Base-by-base conservation (phyloP, 1,140 invertebrate genomes). In the Drosophila ironensis region DNA sequence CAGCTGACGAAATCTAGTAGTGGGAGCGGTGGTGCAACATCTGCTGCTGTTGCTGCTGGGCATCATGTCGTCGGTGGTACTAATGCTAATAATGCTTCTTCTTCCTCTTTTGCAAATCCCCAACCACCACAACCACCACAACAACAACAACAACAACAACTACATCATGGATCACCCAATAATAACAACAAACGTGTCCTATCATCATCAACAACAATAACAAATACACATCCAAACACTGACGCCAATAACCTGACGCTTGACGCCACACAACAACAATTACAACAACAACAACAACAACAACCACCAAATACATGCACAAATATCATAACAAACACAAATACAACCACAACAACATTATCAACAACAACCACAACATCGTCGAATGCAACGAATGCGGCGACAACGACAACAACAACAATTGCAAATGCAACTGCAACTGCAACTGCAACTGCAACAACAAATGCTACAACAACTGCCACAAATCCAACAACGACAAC, bases 81-180 rank as follows among this genome's bases (percentile, higher is more conserved):
- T 90, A 89, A 86, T 90, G 87, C 89, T 90, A 90, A 90, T 87
- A 82, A 86, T 90, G 89, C 89, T 90, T 90, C 88, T 88, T 89
- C 86, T 90, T 89, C 88, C 78, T 89, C 86, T 90, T 89, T 90
- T 90, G 82, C 88, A 88, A 90, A 90, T 87, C 87, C 87, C 84
- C 76, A 82, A 87, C 76, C 78, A 87, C 82, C 72, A 87, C 63
- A n/a, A n/a, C n/a, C 54, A 75, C 52, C 46, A 50, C 63, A 38
- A 75, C 70, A 40, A 64, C 68, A 76, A 70, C 61, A 52, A 68
- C 37, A 69, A 67, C 50, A 63, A 74, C 77, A 81, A 88, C 84
- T 70, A 82, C 82, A 86, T 78, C 86, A 88, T 88, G 88, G 82
- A 88, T 88, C 88, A 88, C 68, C 82, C 81, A 86, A 69, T 54